Evolutionary conservation across 2,888 invertebrate species (phyloP).

Genomic region (Zonitis immaculata): DNA sequence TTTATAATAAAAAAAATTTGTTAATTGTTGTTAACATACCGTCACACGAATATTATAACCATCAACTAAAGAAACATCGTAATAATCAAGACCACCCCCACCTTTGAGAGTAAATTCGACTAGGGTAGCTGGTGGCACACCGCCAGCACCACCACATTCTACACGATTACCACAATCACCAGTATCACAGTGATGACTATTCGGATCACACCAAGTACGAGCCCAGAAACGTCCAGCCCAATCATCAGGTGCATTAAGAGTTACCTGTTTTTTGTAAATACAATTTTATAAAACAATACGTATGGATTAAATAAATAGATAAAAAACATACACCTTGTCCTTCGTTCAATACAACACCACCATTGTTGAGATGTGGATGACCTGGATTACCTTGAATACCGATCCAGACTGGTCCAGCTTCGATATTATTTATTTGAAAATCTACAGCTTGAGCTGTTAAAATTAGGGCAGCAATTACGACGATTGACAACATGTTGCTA

Average conservation of each 20-base stretch:
- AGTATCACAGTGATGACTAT: conserved; percentile 43
- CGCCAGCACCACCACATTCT: conserved; percentile 48
- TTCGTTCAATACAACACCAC: conserved; percentile 23
- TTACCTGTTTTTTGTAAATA: conserved; percentile 23
- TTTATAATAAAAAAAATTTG: neutral
- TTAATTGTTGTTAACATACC: no score
- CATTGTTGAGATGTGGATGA: no score
- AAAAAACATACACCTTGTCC: conserved; percentile 30
- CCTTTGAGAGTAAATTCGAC: conserved; percentile 48
- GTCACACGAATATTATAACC: conserved; percentile 47
- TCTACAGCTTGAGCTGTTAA: conserved; percentile 15
- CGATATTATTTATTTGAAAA: conserved; percentile 29
- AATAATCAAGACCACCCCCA: conserved; percentile 43
- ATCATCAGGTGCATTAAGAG: conserved; percentile 25
- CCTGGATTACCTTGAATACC: no score
- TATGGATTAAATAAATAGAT: no score
- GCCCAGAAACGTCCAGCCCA: conserved; percentile 46
- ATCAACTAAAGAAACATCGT: conserved; percentile 50
- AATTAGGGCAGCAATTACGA: conserved; percentile 9
- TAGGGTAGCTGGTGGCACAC: conserved; percentile 45
- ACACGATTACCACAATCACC: conserved; percentile 47
- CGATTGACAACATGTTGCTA: conserved; percentile 13
- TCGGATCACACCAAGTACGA: conserved; percentile 42
- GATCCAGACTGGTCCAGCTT: conserved; percentile 28
- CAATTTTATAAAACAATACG: no score